phyloP scores from a whole-genome alignment of 2,113 vertebrate genomes.

The Polypterus bichir region DNA sequence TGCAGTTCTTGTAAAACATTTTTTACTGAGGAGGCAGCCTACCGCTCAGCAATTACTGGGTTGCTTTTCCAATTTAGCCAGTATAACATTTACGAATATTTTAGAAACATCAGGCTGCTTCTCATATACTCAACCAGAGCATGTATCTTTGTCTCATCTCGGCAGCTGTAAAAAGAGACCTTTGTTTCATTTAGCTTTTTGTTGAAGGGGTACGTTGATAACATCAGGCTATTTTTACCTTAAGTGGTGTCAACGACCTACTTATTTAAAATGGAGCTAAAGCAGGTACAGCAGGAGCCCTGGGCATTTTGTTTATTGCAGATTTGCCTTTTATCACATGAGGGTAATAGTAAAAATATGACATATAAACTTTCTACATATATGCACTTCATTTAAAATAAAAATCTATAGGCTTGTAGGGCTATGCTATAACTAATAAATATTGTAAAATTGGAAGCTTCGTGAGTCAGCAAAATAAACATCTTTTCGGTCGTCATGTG shows the following conservation, averaged over 20 bases:
- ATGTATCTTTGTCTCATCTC: neutral
- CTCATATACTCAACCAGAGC: neutral
- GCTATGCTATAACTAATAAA: neutral
- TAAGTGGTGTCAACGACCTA: neutral
- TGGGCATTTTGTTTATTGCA: too few species aligned
- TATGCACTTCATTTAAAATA: neutral
- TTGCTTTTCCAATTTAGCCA: neutral
- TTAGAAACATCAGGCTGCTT: too few species aligned
- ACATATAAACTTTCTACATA: neutral
- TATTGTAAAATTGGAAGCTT: neutral
- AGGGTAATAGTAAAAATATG: neutral
- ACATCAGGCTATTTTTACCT: neutral
- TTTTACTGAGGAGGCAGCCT: too few species aligned
- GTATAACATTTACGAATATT: neutral
- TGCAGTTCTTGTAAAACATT: too few species aligned
- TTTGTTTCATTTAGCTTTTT: neutral
- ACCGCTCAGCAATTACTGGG: neutral
- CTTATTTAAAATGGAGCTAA: neutral
- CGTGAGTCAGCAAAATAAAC: conserved; percentile 24
- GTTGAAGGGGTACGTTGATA: neutral
- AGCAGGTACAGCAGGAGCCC: too few species aligned
- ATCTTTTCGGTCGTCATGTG: conserved; percentile 28
- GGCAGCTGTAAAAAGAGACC: neutral
- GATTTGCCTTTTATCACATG: neutral
- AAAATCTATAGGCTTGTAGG: neutral